These are phyloP conservation scores for Phalloptychus januarius DNA, from an alignment of 2,797 vertebrate species.

Conservation along the genomic window DNA sequence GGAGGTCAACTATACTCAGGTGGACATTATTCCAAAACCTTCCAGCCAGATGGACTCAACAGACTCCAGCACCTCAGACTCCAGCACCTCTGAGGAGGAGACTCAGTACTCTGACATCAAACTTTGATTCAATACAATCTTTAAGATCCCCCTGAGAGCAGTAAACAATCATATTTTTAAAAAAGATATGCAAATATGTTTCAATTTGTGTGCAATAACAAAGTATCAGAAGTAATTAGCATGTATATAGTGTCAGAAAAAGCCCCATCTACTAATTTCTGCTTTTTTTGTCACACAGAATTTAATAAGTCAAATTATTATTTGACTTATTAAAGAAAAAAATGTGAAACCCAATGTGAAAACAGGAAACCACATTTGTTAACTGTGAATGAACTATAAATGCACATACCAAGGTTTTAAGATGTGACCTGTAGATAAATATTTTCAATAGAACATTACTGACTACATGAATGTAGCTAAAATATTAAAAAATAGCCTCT, in stretches of 20 bases:
- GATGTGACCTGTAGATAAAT: not conserved
- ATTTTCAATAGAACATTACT: not conserved
- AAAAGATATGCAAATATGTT: not conserved
- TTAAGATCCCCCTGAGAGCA: not conserved
- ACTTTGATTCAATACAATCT: slow-evolving; percentile 26
- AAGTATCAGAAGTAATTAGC: not conserved
- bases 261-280: not conserved
- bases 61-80: not conserved
- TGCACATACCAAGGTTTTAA: not conserved
- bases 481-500: not conserved
- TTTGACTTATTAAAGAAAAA: not conserved
- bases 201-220: slow-evolving; percentile 1
- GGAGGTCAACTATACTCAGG: slow-evolving; percentile 47
- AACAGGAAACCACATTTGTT: not conserved
- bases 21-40: slow-evolving; percentile 42
- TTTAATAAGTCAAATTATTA: not conserved
- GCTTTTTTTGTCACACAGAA: not conserved
- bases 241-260: not conserved
- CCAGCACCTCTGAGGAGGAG: slow-evolving; percentile 35
- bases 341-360: not conserved
- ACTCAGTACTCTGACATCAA: slow-evolving; percentile 54
- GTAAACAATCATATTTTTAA: not conserved
- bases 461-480: not conserved
- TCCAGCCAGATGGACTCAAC: not conserved
- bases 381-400: not conserved